These are phyloP conservation scores for Drosophila sturtevanti DNA, from an alignment of 1,140 invertebrate species.

Conservation along the genomic window DNA sequence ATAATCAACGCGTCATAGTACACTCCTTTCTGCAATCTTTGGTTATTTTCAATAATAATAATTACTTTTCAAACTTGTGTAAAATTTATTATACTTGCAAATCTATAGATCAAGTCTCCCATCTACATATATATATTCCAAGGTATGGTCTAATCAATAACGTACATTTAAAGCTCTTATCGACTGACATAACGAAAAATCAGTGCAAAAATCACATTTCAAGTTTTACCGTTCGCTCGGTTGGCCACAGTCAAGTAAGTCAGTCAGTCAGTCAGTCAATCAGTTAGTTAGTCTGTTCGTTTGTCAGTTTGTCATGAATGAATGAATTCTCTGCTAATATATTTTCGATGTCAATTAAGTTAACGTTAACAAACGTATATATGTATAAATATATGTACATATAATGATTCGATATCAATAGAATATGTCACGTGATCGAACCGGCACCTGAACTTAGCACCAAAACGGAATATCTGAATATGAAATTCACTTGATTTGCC, in stretches of 20 bases:
- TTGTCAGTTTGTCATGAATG: too few relatives aligned
- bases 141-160: background rate
- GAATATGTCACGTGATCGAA: constrained; percentile 6
- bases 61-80: background rate
- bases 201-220: background rate
- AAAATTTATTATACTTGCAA: background rate
- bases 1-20: too few relatives aligned
- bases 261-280: too few relatives aligned
- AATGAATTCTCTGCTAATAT: background rate
- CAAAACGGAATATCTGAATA: constrained; percentile 3
- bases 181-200: background rate
- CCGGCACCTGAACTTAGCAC: constrained; percentile 5
- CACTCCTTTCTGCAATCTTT: too few relatives aligned
- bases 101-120: background rate
- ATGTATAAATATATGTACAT: background rate
- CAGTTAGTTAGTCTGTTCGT: background rate
- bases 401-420: constrained; percentile 2
- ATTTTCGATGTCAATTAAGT: constrained; percentile 4
- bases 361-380: too few relatives aligned
- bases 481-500: background rate
- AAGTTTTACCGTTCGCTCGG: background rate
- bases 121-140: background rate
- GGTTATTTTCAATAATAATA: background rate
- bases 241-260: too few relatives aligned
- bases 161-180: background rate